Evolutionary conservation across 2,797 vertebrate genomes (phyloP), one percentile per base, ranked within the genome.

Genomic region (Zalophus californianus): DNA sequence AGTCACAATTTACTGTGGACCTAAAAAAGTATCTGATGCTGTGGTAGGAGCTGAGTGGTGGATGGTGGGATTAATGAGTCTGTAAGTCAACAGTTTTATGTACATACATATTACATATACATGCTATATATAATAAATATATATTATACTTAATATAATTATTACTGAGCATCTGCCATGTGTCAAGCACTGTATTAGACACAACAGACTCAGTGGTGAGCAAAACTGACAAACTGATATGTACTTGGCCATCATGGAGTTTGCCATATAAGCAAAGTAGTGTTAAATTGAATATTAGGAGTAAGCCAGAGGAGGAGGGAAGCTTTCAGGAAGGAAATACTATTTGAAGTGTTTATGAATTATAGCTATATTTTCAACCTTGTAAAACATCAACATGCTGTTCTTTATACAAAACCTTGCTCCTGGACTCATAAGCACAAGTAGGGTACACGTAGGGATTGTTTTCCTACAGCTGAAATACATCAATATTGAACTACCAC

Each of bases 341-440:
- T 84, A 82, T 44, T 72, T 87, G 80, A 90, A 14, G 29, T 80
- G 23, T 66, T 92, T 90, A 91, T 35, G 14, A 95, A 86, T 58
- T 82, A 48, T 70, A 73, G 27, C 4, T 72, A 50, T 27, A 72
- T 62, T 89, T 95, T 90, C 54, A 90, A 75, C 25, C 18, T 95
- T 60, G 1, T 92, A 96, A 78, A 78, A 92, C n/a, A 60, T 85
- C 23, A 89, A 73, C 12, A 29, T 91, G 21, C 9, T 79, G 0
- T 70, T 78, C 29, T 78, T 85, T 72, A 77, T 75, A 68, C 4
- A 80, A 92, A 95, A 80, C 35, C 5, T 16, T 48, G 56, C 15
- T 90, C 32, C 56, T 82, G 56, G 73, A 50, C 41, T 70, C 20
- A 52, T 15, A 68, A 70, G 23, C 50, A 79, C 54, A 70, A 48